A percentile compares a stretch with the other conserved stretches of the same genome.
These are phyloP conservation scores for Pseudocheirus occidentalis DNA, from an alignment of 2,797 vertebrate genomes.

Conservation along the genomic window DNA sequence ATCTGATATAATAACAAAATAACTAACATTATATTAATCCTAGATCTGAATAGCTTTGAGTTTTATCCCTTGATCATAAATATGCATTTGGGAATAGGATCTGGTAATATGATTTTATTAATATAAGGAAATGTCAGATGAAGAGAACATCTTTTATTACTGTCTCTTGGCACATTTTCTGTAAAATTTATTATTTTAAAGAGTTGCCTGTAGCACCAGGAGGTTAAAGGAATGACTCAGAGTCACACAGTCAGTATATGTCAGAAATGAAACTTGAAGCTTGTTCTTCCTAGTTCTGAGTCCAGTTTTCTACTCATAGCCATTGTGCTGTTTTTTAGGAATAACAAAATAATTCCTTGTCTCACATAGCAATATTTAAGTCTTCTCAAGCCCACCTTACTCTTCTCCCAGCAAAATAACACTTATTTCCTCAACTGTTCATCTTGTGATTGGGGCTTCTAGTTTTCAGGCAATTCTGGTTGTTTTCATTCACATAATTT, in stretches of 20 bases:
- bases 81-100: neutral
- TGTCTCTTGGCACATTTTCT: neutral
- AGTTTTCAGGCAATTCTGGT: neutral
- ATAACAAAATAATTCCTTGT: neutral
- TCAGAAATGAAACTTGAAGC: neutral
- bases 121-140: neutral
- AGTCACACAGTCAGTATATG: neutral
- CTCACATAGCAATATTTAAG: neutral
- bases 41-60: neutral
- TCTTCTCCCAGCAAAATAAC: neutral
- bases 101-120: neutral
- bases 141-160: neutral
- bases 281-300: neutral
- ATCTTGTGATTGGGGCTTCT: neutral
- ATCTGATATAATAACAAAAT: neutral
- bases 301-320: neutral
- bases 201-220: neutral
- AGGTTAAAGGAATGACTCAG: neutral
- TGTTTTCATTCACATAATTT: neutral
- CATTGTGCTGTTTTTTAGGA: neutral
- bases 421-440: neutral
- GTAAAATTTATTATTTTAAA: neutral
- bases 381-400: neutral
- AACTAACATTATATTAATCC: neutral
- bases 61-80: neutral